Conservation (phyloP, 1,140 invertebrate genomes). For the Drosophila tropicalis region DNA sequence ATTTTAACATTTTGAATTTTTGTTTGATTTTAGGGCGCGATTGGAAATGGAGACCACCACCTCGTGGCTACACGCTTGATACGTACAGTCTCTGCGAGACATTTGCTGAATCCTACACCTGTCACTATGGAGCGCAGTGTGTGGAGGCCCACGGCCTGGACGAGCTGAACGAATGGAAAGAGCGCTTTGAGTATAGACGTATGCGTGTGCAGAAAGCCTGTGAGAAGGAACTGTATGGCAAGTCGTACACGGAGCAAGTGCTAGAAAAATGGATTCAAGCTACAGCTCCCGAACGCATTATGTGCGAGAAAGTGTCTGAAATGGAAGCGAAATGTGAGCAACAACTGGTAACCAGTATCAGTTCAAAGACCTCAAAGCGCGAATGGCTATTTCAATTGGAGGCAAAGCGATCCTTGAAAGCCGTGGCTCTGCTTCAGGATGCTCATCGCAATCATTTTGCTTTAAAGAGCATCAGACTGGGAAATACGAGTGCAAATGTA, state of each 20-base stretch:
- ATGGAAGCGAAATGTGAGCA: constrained; percentile 86
- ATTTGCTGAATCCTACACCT: constrained; percentile 84
- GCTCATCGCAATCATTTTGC: constrained; percentile 89
- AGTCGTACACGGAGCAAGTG: constrained; percentile 87
- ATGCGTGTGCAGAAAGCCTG: constrained; percentile 87
- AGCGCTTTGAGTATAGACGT: constrained; percentile 87
- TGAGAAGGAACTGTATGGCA: constrained; percentile 88
- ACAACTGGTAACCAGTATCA: constrained; percentile 86
- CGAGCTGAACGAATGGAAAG: constrained; percentile 90
- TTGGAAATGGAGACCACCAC: constrained; percentile 89
- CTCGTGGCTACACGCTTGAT: constrained; percentile 86
- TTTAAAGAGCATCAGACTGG: constrained; percentile 84
- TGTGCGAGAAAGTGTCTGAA: constrained; percentile 85
- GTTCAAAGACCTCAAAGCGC: constrained; percentile 87
- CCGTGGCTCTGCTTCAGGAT: constrained; percentile 89
- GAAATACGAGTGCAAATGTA: constrained; percentile 59
- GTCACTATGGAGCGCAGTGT: constrained; percentile 89
- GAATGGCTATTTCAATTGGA: constrained; percentile 88
- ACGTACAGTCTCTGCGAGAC: constrained; percentile 86
- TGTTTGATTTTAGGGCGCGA: constrained; percentile 83
- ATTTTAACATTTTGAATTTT: neutral
- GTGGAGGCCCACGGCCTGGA: constrained; percentile 90
- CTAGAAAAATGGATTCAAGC: constrained; percentile 87
- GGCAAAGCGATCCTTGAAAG: constrained; percentile 84
- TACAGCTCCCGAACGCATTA: constrained; percentile 85